Conservation (phyloP, 1,140 invertebrate genomes). For the Saccostrea glomerata region DNA sequence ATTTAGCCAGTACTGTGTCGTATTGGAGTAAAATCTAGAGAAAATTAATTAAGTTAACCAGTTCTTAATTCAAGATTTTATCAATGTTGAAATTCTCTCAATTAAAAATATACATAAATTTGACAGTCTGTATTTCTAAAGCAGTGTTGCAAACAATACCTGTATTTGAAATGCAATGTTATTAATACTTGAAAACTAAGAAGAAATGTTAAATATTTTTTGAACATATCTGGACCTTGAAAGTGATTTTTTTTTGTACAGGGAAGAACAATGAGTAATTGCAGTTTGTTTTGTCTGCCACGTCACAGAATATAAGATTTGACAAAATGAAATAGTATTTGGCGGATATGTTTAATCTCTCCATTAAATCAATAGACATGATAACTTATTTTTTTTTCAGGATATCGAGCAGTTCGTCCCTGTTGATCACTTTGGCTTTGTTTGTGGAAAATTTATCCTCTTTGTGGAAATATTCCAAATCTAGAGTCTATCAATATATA, state of each 20-base stretch:
- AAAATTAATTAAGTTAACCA: neutral
- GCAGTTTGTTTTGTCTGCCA: too few relatives aligned
- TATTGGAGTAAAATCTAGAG: conserved; percentile 83
- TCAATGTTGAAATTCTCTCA: neutral
- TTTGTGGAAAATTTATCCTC: conserved; percentile 88
- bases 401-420: conserved; percentile 75
- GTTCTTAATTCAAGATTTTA: too few relatives aligned
- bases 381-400: conserved; percentile 64
- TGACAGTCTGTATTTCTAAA: neutral
- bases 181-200: neutral
- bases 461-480: conserved; percentile 82
- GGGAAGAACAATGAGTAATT: too few relatives aligned
- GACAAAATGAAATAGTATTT: too few relatives aligned
- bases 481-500: conserved; percentile 79
- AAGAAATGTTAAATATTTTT: neutral
- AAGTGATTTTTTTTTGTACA: too few relatives aligned
- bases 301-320: too few relatives aligned
- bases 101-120: neutral
- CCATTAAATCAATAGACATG: neutral
- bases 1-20: conserved; percentile 87
- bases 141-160: neutral
- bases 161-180: neutral
- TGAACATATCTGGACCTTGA: too few relatives aligned
- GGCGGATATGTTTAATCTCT: too few relatives aligned
- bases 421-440: conserved; percentile 86